phyloP scores from a whole-genome alignment of 2,113 vertebrate genomes.

The Microtus richardsoni region DNA sequence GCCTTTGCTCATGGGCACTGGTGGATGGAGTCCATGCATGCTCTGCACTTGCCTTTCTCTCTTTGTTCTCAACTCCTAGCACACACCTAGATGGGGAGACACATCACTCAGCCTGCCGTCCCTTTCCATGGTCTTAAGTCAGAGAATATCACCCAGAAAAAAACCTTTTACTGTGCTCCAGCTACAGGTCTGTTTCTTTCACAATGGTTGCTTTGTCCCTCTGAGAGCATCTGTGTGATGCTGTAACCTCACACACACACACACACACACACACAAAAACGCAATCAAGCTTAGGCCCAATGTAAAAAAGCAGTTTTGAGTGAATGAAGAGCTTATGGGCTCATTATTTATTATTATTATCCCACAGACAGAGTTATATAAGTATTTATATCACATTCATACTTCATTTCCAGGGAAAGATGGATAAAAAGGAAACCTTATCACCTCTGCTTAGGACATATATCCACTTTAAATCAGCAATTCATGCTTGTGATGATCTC shows the following conservation, averaged over 20 bases:
- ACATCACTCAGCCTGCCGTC: background rate
- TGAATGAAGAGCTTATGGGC: background rate
- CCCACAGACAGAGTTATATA: background rate
- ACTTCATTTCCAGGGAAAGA: conserved; percentile 11
- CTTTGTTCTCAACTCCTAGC: background rate
- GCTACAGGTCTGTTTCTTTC: no score
- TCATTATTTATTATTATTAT: background rate
- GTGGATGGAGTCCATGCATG: background rate
- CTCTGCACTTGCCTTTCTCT: accelerated
- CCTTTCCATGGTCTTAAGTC: background rate
- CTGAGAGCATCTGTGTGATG: background rate
- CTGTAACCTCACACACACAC: background rate
- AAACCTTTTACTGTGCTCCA: background rate
- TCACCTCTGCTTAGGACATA: background rate
- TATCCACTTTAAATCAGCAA: background rate
- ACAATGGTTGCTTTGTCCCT: background rate
- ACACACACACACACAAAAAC: background rate
- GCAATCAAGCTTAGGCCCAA: background rate
- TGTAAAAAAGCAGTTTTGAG: background rate
- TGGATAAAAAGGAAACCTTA: background rate
- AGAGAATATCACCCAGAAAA: background rate
- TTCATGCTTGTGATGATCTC: background rate
- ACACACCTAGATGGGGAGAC: background rate
- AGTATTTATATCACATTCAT: background rate
- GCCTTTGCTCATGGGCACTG: background rate